Percentiles rank a stretch among this genome's conserved stretches.
Conservation (phyloP, 1,140 invertebrate species). For the Brachionus rotundiformis region DNA sequence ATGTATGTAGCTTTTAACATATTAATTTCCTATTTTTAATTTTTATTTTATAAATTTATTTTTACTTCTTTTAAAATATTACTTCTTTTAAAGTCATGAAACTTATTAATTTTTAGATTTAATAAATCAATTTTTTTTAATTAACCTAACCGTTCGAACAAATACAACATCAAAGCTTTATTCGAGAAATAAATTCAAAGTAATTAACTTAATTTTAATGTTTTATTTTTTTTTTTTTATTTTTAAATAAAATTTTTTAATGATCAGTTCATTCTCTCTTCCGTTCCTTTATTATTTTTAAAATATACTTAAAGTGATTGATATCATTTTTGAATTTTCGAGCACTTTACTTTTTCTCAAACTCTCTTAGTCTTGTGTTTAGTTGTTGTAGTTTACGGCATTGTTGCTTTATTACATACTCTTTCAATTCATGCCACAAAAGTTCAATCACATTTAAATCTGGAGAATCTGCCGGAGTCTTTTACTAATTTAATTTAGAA, state of each 20-base stretch:
- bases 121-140: too few relatives aligned
- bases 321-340: not conserved
- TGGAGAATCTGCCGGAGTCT: not conserved
- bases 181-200: too few relatives aligned
- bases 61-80: too few relatives aligned
- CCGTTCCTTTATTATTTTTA: not conserved
- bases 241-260: not conserved
- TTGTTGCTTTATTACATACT: not conserved
- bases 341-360: not conserved
- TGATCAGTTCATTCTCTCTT: not conserved
- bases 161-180: too few relatives aligned
- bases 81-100: too few relatives aligned
- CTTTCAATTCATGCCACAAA: not conserved
- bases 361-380: not conserved
- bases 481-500: not conserved
- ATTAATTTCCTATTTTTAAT: too few relatives aligned
- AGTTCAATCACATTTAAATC: constrained; percentile 7
- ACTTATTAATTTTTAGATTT: too few relatives aligned
- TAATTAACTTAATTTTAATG: too few relatives aligned
- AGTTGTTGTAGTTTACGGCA: not conserved
- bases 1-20: too few relatives aligned
- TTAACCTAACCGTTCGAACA: too few relatives aligned
- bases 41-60: too few relatives aligned
- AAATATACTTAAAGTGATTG: not conserved
- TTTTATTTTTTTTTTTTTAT: too few relatives aligned